Base-by-base conservation (phyloP, 1,140 invertebrate species). In the Drosophila oshimai region DNA sequence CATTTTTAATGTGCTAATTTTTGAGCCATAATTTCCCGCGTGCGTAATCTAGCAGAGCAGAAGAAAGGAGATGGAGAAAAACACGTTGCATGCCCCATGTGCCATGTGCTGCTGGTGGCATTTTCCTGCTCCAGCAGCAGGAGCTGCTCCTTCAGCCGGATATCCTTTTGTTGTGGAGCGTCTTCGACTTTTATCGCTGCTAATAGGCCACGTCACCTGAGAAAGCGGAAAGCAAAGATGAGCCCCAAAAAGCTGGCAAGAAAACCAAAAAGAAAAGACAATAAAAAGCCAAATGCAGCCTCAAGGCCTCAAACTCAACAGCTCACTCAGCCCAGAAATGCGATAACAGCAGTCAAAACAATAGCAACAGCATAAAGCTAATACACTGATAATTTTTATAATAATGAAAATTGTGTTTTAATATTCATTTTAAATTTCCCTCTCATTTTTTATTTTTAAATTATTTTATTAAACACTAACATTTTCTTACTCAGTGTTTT, bases 1-100 rank as follows among this genome's bases (percentile, higher is more conserved):
- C 46, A 78, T 71, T 62, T 83, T 83, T 78, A 83, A 83, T 84
- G 79, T 47, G 79, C 60, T 83, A 84, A 83, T 83, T 83, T 80
- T 83, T 58, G 70, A 51, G 50, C 58, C 68, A 74, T 84, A 78
- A 74, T 84, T 62, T 55, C 12, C 46, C 31, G 46, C 31, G 28
- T 26, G 13, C 53, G 46, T 81, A 81, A 81, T 81, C 77, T 81
- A 41, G 50, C 76, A 22, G 57, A 54, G 76, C 68, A 33, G 29
- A 28, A 36, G 34, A 24, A 28, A 36, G 34, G 12, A 20, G 31
- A 54, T 13, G 26, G 45, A 12, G 26, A 28, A n/a, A 39, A 47
- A 54, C 53, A 44, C 47, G 57, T 68, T 62, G 64, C 44, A 51
- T 62, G 45, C 57, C 44, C 44, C n/a, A n/a, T n/a, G n/a, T n/a